Conservation (phyloP, 2,113 vertebrate species). For the Pseudopodoces humilis region DNA sequence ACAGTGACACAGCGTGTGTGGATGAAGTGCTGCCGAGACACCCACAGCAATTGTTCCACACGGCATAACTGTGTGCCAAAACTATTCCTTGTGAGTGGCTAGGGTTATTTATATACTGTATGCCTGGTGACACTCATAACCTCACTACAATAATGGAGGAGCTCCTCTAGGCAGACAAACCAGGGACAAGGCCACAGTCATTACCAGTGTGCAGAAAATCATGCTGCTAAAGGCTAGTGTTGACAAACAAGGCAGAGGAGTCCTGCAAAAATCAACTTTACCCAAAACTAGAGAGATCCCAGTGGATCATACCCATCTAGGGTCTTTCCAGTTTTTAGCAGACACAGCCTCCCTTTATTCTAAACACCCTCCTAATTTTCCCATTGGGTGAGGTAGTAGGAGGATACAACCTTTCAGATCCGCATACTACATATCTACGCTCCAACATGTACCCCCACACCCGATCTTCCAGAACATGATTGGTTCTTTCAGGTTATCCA, state of each 20-base stretch:
- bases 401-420: background rate
- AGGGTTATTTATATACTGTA: background rate
- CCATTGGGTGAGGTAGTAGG: background rate
- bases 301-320: background rate
- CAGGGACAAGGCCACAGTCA: rapidly evolving
- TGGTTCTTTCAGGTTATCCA: background rate
- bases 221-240: background rate
- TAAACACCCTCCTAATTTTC: background rate
- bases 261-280: background rate
- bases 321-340: background rate
- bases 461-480: background rate
- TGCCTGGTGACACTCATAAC: background rate
- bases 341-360: background rate
- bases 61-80: rapidly evolving
- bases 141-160: background rate
- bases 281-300: background rate
- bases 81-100: rapidly evolving
- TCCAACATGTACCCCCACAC: background rate
- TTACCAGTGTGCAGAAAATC: background rate
- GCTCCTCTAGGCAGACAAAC: rapidly evolving
- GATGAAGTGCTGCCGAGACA: background rate
- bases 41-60: rapidly evolving
- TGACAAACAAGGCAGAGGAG: background rate
- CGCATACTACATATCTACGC: rapidly evolving
- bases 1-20: rapidly evolving